Percentiles rank a stretch among this genome's conserved stretches.
Evolutionary conservation across 2,797 vertebrate species (phyloP).

Genomic region (Tauraco hartlaubi): DNA sequence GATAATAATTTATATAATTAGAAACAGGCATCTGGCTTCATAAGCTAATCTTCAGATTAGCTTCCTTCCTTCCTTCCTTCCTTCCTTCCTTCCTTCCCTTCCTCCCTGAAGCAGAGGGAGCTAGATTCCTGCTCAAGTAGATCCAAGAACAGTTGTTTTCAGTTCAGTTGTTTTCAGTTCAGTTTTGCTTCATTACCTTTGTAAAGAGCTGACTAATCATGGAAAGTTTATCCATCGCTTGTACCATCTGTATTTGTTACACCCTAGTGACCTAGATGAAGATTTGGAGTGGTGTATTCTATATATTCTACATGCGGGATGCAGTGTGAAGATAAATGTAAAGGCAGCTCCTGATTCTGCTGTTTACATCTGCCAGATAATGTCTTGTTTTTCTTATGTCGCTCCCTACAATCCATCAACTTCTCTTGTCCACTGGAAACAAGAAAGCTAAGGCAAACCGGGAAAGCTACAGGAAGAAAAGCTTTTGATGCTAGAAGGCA

Average conservation of each 20-base stretch:
- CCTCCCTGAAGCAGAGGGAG: neutral
- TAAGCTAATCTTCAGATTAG: neutral
- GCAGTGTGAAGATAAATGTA: neutral
- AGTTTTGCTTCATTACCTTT: neutral
- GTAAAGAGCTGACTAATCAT: neutral
- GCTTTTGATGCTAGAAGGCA: neutral
- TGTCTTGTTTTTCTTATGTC: neutral
- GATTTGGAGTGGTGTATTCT: neutral
- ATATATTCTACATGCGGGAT: no score
- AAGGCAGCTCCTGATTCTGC: neutral
- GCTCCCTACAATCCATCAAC: neutral
- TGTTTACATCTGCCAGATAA: neutral
- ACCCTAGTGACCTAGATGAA: neutral
- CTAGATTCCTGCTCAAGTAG: neutral
- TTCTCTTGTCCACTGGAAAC: neutral
- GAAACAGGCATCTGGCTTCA: neutral
- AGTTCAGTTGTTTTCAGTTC: neutral
- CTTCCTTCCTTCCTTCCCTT: no score
- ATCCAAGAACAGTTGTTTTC: neutral
- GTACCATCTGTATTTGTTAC: neutral
- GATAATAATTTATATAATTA: neutral
- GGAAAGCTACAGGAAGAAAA: neutral
- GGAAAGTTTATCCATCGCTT: neutral
- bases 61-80: no score
- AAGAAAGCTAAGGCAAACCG: neutral